Conservation (phyloP, 92 coral and sea anemone species). For the Porites rus region DNA sequence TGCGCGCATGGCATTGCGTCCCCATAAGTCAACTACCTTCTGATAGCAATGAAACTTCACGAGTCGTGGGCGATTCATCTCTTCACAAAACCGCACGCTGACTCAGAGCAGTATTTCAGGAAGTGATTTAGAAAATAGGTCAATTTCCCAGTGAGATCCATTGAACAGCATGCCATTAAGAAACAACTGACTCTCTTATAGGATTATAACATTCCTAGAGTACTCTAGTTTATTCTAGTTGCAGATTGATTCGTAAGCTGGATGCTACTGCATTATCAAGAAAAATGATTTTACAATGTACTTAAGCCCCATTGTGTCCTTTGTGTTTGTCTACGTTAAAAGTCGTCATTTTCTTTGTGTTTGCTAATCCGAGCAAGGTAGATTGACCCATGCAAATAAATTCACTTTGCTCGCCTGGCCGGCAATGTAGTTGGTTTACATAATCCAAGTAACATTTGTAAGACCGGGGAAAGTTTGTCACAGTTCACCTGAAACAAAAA, state of each 20-base stretch:
- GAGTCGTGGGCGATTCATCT: too few relatives aligned
- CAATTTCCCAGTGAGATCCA: slow-evolving; percentile 17
- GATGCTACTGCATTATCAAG: not conserved
- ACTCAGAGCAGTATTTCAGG: slow-evolving; percentile 5
- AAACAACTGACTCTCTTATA: not conserved
- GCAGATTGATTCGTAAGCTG: slow-evolving; percentile 13
- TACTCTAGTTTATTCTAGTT: not conserved
- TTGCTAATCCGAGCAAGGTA: slow-evolving; percentile 17
- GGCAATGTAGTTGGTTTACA: not conserved
- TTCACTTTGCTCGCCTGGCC: not conserved
- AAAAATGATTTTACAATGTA: slow-evolving; percentile 9
- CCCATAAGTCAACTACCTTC: too few relatives aligned
- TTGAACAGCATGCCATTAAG: slow-evolving; percentile 1
- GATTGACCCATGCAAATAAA: slow-evolving; percentile 19
- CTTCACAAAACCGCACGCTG: slow-evolving; percentile 14
- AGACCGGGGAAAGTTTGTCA: not conserved
- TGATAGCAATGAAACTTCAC: too few relatives aligned
- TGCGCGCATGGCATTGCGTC: too few relatives aligned
- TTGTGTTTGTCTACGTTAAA: not conserved
- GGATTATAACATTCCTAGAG: not conserved
- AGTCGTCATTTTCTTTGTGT: slow-evolving; percentile 27
- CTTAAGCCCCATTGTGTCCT: slow-evolving; percentile 17
- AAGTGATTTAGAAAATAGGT: slow-evolving; percentile 15
- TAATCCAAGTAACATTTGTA: not conserved
- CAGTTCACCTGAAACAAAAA: not conserved